A percentile compares a stretch with the other conserved stretches of the same genome.
Conservation (phyloP, 2,888 invertebrate species). For the Drosophila yooni region DNA sequence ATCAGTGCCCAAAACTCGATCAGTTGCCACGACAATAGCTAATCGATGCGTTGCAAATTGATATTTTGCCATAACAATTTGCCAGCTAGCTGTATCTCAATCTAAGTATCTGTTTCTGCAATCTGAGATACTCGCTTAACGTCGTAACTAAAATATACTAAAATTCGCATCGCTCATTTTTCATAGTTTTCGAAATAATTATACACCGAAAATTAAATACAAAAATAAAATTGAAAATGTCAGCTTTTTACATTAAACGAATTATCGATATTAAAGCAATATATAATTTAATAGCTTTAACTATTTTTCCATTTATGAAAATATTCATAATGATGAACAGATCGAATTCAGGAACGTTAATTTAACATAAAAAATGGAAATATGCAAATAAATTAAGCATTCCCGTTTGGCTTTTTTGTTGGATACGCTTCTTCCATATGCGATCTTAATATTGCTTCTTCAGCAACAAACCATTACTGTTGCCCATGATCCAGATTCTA, state of each 20-base stretch:
- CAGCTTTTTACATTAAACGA: background rate
- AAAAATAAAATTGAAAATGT: background rate
- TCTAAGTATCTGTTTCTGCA: background rate
- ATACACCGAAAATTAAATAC: background rate
- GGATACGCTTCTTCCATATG: background rate
- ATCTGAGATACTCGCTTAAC: background rate
- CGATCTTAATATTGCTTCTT: background rate
- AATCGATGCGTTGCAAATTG: constrained; percentile 48
- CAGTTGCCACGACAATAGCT: constrained; percentile 27
- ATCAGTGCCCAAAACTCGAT: constrained; percentile 53
- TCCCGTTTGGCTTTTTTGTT: background rate
- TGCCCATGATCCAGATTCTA: background rate
- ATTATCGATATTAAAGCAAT: background rate
- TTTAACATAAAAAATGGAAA: background rate
- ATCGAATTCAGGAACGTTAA: background rate
- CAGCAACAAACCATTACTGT: background rate
- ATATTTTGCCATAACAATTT: constrained; percentile 71
- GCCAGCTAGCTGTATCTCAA: constrained; percentile 15
- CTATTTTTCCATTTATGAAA: background rate
- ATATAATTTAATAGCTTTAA: too few species aligned
- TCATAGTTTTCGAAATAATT: background rate
- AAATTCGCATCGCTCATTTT: background rate
- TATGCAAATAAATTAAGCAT: background rate
- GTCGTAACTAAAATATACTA: constrained; percentile 7
- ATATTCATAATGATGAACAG: background rate